Evolutionary conservation across 2,113 vertebrate species (phyloP).

Genomic region (Illadopsis cleaveri): DNA sequence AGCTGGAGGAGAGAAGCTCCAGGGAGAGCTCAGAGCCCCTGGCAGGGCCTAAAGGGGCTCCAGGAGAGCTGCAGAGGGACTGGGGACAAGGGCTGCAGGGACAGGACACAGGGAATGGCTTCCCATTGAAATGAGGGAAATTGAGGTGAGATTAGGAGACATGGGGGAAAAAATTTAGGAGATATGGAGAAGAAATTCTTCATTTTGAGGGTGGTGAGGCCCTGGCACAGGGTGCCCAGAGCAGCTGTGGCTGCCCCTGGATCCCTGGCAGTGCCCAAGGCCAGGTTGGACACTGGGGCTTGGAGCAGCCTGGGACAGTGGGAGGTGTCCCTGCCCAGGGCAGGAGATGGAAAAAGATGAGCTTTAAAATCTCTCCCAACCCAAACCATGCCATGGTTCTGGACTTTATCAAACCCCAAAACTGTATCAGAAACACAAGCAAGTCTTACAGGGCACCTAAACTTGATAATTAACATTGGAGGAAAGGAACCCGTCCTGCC

Average conservation of each 20-base stretch:
- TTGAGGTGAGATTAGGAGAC: background rate
- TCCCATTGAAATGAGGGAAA: background rate
- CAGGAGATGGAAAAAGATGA: accelerated
- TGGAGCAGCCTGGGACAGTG: background rate
- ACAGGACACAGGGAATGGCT: background rate
- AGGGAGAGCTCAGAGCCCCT: background rate
- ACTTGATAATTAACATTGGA: background rate
- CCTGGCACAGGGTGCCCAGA: background rate
- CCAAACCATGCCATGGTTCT: background rate
- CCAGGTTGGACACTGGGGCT: background rate
- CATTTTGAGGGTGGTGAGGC: background rate
- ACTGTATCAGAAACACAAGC: background rate
- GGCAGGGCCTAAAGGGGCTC: background rate
- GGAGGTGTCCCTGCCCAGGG: background rate
- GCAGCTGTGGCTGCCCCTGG: background rate
- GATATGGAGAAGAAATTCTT: background rate
- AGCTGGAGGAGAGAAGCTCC: background rate
- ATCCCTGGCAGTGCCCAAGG: background rate
- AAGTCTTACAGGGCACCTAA: background rate
- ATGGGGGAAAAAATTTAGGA: background rate
- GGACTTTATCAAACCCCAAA: background rate
- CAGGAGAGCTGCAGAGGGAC: background rate
- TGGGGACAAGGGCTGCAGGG: background rate
- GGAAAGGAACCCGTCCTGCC: background rate
- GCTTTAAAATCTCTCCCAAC: background rate